phyloP scores from a whole-genome alignment of 1,140 invertebrate genomes.

The Drosophila obscura region DNA sequence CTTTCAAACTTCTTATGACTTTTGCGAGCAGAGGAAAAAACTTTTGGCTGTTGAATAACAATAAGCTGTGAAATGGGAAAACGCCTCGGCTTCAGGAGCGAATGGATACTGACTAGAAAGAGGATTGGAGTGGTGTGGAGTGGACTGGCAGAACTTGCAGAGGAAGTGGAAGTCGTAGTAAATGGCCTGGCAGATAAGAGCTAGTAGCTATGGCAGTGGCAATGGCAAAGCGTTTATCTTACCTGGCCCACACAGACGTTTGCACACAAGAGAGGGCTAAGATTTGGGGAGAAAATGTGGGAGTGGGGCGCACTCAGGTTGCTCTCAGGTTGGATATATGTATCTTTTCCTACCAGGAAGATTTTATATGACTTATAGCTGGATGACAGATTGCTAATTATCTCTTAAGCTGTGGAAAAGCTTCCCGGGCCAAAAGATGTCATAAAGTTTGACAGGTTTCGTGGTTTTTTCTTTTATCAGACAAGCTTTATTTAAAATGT shows the following conservation, averaged over 20 bases:
- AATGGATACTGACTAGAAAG: background rate
- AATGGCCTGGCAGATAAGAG: constrained; percentile 68
- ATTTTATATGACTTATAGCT: too few relatives aligned
- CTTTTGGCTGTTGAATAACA: constrained; percentile 73
- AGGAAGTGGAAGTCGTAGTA: constrained; percentile 41
- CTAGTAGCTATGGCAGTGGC: constrained; percentile 39
- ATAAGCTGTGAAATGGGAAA: constrained; percentile 70
- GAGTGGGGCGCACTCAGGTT: background rate
- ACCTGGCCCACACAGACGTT: constrained; percentile 17
- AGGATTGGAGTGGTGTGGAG: background rate
- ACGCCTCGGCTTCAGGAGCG: constrained; percentile 16
- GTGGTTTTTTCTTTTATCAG: too few relatives aligned
- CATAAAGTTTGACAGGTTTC: too few relatives aligned
- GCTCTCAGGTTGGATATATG: constrained; percentile 1
- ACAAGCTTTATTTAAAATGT: too few relatives aligned
- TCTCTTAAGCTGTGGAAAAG: too few relatives aligned
- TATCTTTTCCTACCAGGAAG: background rate
- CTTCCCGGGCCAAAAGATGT: too few relatives aligned
- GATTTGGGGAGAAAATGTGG: background rate
- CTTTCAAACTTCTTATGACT: constrained; percentile 79
- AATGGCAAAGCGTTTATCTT: constrained; percentile 48
- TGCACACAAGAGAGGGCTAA: background rate
- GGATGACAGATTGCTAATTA: too few relatives aligned
- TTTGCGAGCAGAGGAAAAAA: constrained; percentile 50
- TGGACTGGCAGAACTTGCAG: constrained; percentile 2